Base-by-base conservation (phyloP, 30 jellyfish, hydroid and myxozoan genomes). In the Hydractinia symbiolongicarpus region DNA sequence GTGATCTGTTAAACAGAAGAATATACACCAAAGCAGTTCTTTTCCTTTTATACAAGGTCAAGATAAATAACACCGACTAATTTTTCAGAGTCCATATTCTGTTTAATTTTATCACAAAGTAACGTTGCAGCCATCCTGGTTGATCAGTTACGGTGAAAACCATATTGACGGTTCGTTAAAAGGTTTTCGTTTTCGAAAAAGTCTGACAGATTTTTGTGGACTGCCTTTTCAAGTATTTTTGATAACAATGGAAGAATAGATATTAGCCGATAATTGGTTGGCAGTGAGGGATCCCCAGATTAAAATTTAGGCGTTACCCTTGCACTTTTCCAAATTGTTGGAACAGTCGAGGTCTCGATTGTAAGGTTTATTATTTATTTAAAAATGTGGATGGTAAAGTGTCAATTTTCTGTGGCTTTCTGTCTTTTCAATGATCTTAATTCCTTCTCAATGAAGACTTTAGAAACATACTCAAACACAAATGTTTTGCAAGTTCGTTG, bases 311-410 rank as follows among this genome's bases (percentile, higher is more conserved):
- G 69, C 17, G 6, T 64, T 51, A 64, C 74, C 40, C 74, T 64
- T 64, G 16, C 74, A 64, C 74, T 64, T 64, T 64, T 64, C 74
- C 74, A 64, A 6, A 64, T 64, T 64, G 74, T 64, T 13, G 74
- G 74, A 64, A 64, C 9, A n/a, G 74, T 13, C 40, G 74, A 7
- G 9, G 74, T 64, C 16, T 64, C 52, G 74, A 64, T 64, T 51
- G 74, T 1, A 8, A 64, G 74, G 40, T 64, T 64, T 64, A 64
- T 64, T 4, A 64, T 64, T 64, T 6, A 4, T 64, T 64, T 13
- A 64, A 64, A 64, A 1, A 6, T 64, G 9, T 6, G 4, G 74
- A 13, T 64, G 74, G 74, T 64, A 64, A 64, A 58, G 2, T 64
- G 9, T n/a, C 40, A 44, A 64, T n/a, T 7, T 9, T 6, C 74